Evolutionary conservation across 2,797 vertebrate genomes (phyloP).

Genomic region (Nannoperca obscura): DNA sequence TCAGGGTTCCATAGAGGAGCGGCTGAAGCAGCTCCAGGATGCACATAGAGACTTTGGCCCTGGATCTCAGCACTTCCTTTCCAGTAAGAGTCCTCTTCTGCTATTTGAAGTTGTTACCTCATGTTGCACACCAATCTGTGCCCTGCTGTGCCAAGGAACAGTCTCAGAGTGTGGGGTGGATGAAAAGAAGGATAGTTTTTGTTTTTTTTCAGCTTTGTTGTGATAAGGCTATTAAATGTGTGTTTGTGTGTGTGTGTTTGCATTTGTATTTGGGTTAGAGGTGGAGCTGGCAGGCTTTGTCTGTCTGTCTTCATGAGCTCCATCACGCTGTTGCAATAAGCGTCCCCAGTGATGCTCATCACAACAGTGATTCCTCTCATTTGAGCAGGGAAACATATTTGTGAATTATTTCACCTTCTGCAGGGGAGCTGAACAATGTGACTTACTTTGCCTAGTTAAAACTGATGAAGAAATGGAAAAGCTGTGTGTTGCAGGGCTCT

Average conservation of each 20-base stretch:
- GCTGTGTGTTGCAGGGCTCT: slow-evolving; percentile 28
- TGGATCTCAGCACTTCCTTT: slow-evolving; percentile 97
- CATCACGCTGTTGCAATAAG: slow-evolving; percentile 35
- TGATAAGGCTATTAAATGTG: slow-evolving; percentile 22
- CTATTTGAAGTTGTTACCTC: slow-evolving; percentile 63
- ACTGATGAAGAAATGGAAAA: slow-evolving; percentile 48
- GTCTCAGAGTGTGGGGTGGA: background rate
- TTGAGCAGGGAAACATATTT: slow-evolving; percentile 55
- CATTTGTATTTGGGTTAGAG: slow-evolving; percentile 61
- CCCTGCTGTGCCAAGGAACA: slow-evolving; percentile 38
- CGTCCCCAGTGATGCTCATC: slow-evolving; percentile 51
- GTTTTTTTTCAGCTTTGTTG: slow-evolving; percentile 31
- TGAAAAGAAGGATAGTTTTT: slow-evolving; percentile 30
- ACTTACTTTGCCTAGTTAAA: slow-evolving; percentile 58
- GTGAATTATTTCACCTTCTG: slow-evolving; percentile 64
- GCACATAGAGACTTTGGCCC: slow-evolving; percentile 98
- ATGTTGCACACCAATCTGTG: slow-evolving; percentile 42
- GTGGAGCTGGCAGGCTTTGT: slow-evolving; percentile 57
- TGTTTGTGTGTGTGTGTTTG: slow-evolving; percentile 5
- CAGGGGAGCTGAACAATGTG: slow-evolving; percentile 31
- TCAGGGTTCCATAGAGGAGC: slow-evolving; percentile 93
- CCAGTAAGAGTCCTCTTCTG: slow-evolving; percentile 87
- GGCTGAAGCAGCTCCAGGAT: slow-evolving; percentile 96
- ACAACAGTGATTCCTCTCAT: slow-evolving; percentile 50
- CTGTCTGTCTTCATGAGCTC: slow-evolving; percentile 53